phyloP scores from a whole-genome alignment of 2,888 invertebrate genomes.

The Nomada lathburiana region DNA sequence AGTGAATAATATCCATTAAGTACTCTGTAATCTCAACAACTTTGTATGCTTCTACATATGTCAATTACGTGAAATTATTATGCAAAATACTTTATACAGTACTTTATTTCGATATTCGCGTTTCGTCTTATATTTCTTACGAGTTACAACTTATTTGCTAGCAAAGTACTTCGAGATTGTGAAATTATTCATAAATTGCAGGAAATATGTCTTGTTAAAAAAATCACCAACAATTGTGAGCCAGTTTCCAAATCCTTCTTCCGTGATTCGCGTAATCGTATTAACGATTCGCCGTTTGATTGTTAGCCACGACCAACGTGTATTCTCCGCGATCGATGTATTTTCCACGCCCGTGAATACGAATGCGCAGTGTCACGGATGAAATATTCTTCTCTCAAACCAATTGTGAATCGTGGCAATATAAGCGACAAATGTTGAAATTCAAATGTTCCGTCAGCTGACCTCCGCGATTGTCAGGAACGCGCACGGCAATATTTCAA shows the following conservation, averaged over 20 bases:
- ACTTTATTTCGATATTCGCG: no score
- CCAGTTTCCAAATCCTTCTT: no score
- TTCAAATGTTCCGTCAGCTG: conserved; percentile 27
- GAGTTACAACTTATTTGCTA: no score
- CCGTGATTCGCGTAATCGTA: not conserved
- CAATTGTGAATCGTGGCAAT: conserved; percentile 30
- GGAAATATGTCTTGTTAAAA: not conserved
- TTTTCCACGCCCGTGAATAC: conserved; percentile 54
- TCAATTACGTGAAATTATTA: no score
- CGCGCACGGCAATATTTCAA: conserved; percentile 3
- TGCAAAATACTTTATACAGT: no score
- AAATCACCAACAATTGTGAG: not conserved
- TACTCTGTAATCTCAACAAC: no score
- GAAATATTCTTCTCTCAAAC: conserved; percentile 45
- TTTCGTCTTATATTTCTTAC: no score
- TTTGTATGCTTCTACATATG: no score
- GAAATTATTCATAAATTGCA: no score
- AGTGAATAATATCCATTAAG: no score
- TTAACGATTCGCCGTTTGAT: not conserved
- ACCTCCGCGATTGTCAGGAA: not conserved
- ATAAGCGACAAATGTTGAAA: conserved; percentile 37
- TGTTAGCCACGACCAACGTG: not conserved
- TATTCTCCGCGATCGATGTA: conserved; percentile 46
- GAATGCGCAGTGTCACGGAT: conserved; percentile 39
- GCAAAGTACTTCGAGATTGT: no score